These are phyloP conservation scores for Chymomyza costata DNA, from an alignment of 1,140 invertebrate genomes.

Conservation along the genomic window DNA sequence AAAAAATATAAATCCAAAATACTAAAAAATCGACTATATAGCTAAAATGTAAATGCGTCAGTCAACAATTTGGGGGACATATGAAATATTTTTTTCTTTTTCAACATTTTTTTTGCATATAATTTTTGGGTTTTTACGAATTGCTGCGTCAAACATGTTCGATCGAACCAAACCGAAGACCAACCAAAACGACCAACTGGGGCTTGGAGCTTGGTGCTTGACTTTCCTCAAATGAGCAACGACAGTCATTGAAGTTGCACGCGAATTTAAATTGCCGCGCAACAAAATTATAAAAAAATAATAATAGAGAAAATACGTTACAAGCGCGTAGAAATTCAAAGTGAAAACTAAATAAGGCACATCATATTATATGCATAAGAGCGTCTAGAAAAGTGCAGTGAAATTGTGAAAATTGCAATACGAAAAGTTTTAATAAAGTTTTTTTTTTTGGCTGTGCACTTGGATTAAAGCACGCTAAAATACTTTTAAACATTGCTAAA, in stretches of 20 bases:
- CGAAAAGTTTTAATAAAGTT: slow-evolving; percentile 3
- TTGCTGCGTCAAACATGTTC: slow-evolving; percentile 37
- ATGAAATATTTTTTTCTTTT: too few relatives aligned
- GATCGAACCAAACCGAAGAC: slow-evolving; percentile 41
- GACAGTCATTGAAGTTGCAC: slow-evolving; percentile 57
- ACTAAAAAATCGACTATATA: too few relatives aligned
- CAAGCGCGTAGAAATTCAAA: slow-evolving; percentile 56
- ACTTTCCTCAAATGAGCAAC: slow-evolving; percentile 48
- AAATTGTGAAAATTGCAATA: slow-evolving; percentile 65
- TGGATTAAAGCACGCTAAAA: slow-evolving; percentile 60
- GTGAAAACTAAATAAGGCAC: slow-evolving; percentile 61
- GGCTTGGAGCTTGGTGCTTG: slow-evolving; percentile 16
- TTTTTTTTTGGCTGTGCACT: slow-evolving; percentile 47
- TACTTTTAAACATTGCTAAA: slow-evolving; percentile 12
- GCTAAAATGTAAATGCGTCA: slow-evolving; percentile 8
- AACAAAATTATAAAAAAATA: slow-evolving; percentile 1
- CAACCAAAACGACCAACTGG: too few relatives aligned
- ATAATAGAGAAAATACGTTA: slow-evolving; percentile 23
- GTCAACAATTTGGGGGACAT: slow-evolving; percentile 6
- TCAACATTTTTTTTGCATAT: too few relatives aligned
- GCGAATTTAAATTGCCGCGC: slow-evolving; percentile 54
- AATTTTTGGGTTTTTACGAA: too few relatives aligned
- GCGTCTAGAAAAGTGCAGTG: slow-evolving; percentile 44
- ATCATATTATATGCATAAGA: slow-evolving; percentile 3
- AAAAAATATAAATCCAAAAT: slow-evolving; percentile 10